Base-by-base conservation (phyloP, 2,888 invertebrate genomes). In the Busseola fusca region DNA sequence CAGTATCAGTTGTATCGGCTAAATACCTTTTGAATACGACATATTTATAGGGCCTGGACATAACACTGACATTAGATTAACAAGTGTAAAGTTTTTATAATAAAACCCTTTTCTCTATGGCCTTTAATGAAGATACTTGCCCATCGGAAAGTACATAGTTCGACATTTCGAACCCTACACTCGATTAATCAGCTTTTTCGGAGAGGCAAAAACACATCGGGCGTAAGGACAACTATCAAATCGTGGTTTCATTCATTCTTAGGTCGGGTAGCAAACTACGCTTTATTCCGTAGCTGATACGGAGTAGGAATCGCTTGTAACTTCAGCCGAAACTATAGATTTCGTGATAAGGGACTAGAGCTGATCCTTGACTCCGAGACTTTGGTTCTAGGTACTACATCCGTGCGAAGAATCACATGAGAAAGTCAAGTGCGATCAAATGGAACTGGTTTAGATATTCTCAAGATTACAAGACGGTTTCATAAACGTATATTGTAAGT, bases 401-500 rank as follows among this genome's bases (percentile, higher is more conserved):
- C 25, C 34, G 18, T n/a, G 50, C 40, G 25, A 54, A 57, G 5
- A 21, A 52, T 42, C 52, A 37, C 68, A 52, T 42, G 64, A 69
- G 79, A 69, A 66, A 60, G 34, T 60, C 34, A 42, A 27, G 5
- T 25, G 37, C 60, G 63, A 78, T 59, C 65, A 57, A 54, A 69
- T 57, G 25, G 16, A 73, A 78, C 69, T 66, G 56, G 65, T 78
- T 77, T 66, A 72, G 77, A 73, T 75, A 75, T 75, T 69, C 57
- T 63, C 58, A 79, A 73, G 67, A 76, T 74, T 59, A 75, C 67
- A 54, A 76, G 50, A 69, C 64, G 34, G 64, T 76, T 83, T 82
- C 69, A 71, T 83, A 82, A 84, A 76, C 71, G 82, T 75, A 72
- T 59, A 80, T 74, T 74, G 69, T 65, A 37, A 48, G 69, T 68